Evolutionary conservation across 2,797 vertebrate genomes (phyloP).

Genomic region (Trematomus bernacchii): DNA sequence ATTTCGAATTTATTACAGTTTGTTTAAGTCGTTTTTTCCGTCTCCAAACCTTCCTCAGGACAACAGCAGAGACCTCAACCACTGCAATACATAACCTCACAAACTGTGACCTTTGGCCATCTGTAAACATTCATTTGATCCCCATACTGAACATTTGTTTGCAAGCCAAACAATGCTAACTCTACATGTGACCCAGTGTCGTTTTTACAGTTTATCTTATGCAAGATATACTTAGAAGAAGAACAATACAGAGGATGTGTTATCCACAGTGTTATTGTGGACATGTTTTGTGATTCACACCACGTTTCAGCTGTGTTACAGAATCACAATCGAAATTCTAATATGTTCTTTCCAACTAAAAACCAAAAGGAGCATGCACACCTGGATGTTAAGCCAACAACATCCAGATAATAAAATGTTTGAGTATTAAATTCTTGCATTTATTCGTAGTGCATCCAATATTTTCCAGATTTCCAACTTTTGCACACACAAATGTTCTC

Average conservation of each 20-base stretch:
- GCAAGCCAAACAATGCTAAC: slow-evolving; percentile 2
- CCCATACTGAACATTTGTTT: too few species aligned
- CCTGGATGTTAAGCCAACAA: background rate
- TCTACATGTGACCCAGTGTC: background rate
- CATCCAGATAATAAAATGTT: too few species aligned
- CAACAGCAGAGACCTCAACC: slow-evolving; percentile 46
- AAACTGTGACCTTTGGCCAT: slow-evolving; percentile 20
- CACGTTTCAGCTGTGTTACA: too few species aligned
- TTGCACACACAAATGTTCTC: background rate
- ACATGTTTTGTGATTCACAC: background rate
- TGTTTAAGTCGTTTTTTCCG: background rate
- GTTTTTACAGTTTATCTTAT: slow-evolving; percentile 12
- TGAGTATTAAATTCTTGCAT: background rate
- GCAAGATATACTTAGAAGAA: slow-evolving; percentile 18
- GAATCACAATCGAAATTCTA: background rate
- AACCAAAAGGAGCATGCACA: background rate
- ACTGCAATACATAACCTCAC: slow-evolving; percentile 26
- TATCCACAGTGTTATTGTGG: slow-evolving; percentile 18
- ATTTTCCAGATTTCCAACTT: background rate
- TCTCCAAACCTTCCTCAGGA: slow-evolving; percentile 38
- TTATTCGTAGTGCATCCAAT: background rate
- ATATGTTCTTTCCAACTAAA: background rate
- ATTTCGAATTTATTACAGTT: background rate
- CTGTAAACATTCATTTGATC: background rate
- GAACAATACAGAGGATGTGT: background rate